phyloP scores from a whole-genome alignment of 2,113 vertebrate genomes.

The Azemiops feae region DNA sequence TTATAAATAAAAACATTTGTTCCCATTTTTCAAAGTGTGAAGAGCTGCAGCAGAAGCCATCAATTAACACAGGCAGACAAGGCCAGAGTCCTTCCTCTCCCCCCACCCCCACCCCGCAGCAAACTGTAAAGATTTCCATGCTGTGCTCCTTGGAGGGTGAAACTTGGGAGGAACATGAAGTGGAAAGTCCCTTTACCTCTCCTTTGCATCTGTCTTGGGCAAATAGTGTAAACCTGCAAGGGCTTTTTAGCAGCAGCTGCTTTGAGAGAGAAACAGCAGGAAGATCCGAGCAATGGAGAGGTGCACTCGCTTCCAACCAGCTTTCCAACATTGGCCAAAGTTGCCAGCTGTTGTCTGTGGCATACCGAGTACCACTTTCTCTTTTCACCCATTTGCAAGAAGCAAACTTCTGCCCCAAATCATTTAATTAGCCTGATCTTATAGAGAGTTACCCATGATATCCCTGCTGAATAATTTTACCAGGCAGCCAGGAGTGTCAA shows the following conservation, averaged over 20 bases:
- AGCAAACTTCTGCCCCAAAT: conserved; percentile 61
- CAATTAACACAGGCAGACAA: conserved; percentile 71
- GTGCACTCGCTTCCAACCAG: conserved; percentile 60
- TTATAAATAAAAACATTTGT: conserved; percentile 50
- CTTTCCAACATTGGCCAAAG: conserved; percentile 59
- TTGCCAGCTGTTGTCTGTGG: conserved; percentile 60
- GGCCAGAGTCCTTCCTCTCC: conserved; percentile 65
- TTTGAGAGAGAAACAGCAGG: conserved; percentile 38
- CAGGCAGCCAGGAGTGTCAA: conserved; percentile 41
- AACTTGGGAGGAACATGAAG: conserved; percentile 55
- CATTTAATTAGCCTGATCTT: conserved; percentile 71
- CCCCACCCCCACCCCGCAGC: conserved; percentile 56
- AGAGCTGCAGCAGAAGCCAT: conserved; percentile 73
- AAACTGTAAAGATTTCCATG: conserved; percentile 57
- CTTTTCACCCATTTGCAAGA: conserved; percentile 39
- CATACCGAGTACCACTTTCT: conserved; percentile 25
- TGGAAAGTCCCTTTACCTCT: conserved; percentile 45
- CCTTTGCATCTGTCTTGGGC: conserved; percentile 58
- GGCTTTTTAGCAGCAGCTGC: conserved; percentile 46
- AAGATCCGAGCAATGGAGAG: conserved; percentile 45
- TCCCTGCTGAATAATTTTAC: conserved; percentile 56
- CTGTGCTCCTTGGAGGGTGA: conserved; percentile 51
- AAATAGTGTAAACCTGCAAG: conserved; percentile 30
- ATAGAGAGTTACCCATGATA: conserved; percentile 51
- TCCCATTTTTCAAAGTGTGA: conserved; percentile 66